Evolutionary conservation across 2,888 invertebrate species (phyloP).

Genomic region (Anthophora plumipes): DNA sequence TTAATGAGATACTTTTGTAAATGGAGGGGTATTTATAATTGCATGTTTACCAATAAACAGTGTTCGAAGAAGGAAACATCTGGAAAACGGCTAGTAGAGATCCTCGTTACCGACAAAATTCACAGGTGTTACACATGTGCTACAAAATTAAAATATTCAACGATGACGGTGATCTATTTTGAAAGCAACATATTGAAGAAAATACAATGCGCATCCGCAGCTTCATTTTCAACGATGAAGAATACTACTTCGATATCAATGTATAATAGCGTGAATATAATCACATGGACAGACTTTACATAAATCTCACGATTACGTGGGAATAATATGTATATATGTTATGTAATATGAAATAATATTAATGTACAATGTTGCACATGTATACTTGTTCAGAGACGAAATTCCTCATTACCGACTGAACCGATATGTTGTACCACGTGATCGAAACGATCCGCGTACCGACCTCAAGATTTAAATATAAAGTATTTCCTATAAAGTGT

Average conservation of each 20-base stretch:
- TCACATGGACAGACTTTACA: slow-evolving; percentile 1
- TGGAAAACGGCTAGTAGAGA: background rate
- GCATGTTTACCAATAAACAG: background rate
- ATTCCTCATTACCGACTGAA: slow-evolving; percentile 14
- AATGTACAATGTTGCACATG: background rate
- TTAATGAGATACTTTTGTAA: background rate
- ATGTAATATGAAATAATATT: background rate
- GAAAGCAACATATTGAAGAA: background rate
- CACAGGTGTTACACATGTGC: background rate
- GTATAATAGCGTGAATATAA: background rate
- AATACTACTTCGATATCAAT: background rate
- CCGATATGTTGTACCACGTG: background rate
- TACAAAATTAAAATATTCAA: slow-evolving; percentile 19
- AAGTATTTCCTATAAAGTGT: slow-evolving; percentile 13
- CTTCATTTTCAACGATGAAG: background rate
- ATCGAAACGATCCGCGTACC: background rate
- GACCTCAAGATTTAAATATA: slow-evolving; percentile 12
- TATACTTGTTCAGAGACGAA: background rate
- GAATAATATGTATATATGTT: slow-evolving; percentile 1
- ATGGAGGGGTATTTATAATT: background rate
- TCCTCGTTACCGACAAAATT: slow-evolving; percentile 6
- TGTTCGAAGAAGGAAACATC: background rate
- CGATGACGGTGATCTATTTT: slow-evolving; percentile 14
- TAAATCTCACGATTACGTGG: background rate
- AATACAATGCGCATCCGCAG: background rate